These are phyloP conservation scores for Elaeidobius kamerunicus DNA, from an alignment of 2,888 invertebrate species.

Conservation along the genomic window DNA sequence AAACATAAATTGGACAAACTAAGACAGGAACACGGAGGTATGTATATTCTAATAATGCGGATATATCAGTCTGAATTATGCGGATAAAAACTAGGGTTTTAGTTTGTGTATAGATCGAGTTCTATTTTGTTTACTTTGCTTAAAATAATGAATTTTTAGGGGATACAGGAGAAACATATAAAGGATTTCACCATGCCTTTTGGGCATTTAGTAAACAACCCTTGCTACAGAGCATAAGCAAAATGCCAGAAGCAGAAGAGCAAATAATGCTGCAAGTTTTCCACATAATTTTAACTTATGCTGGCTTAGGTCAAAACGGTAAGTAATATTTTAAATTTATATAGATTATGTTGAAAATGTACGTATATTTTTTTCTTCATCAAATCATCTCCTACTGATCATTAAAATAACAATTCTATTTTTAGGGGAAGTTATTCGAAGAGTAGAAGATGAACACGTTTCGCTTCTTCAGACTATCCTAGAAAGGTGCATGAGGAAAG, in stretches of 20 bases:
- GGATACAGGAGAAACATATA: constrained; percentile 79
- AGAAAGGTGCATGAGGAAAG: constrained; percentile 88
- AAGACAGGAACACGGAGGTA: constrained; percentile 59
- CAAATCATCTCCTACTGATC: no score
- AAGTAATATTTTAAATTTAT: no score
- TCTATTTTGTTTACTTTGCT: no score
- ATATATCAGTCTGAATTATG: no score
- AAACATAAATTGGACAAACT: constrained; percentile 80
- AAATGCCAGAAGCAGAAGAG: constrained; percentile 82
- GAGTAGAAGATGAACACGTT: constrained; percentile 84
- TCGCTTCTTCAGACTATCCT: constrained; percentile 85
- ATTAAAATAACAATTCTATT: no score
- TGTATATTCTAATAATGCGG: no score
- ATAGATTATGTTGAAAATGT: no score
- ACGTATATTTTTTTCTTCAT: no score
- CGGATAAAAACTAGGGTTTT: not conserved
- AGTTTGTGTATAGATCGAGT: no score
- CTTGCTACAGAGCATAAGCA: constrained; percentile 78
- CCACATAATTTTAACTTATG: constrained; percentile 84
- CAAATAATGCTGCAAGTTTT: constrained; percentile 85
- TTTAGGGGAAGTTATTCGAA: constrained; percentile 60
- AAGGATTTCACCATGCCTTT: constrained; percentile 80
- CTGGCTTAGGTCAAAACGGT: constrained; percentile 74
- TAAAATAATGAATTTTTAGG: no score
- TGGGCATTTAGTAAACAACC: constrained; percentile 87